Evolutionary conservation across 1,140 invertebrate genomes (phyloP), one percentile per base, ranked within the genome.

Genomic region (Aphaenogaster floridana): DNA sequence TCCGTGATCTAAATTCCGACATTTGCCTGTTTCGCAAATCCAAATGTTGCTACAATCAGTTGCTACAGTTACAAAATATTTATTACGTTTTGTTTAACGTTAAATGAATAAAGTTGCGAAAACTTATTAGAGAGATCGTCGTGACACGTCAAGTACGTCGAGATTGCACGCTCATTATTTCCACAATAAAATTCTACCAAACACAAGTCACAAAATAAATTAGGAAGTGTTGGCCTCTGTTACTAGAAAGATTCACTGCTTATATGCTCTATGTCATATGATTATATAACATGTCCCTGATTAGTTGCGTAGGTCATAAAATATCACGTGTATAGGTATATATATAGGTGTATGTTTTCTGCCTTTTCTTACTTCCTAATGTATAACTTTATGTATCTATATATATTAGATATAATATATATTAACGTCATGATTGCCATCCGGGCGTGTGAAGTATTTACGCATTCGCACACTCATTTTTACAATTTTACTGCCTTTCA

Each of bases 271-370:
- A 54, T 54, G 48, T 78, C 71, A 86, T 92, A 88, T 91, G 86
- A 77, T 92, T 54, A 54, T 54, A 84, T 42, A 63, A 92, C 91
- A 91, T 90, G 85, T 94, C 93, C 93, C 94, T 95, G 94, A 68
- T 81, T 54, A 95, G 52, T 95, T 93, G 93, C 93, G 91, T 94
- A 93, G 57, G 90, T 91, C 92, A 91, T 93, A 93, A 91, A 94
- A 95, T 95, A 94, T 95, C 94, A 94, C 93, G 91, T 28, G 28
- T 93, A 91, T 90, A 89, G 71, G 86, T 28, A 0, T 28, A 28
- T 28, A 28, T 92, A 90, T 91, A 90, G 88, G 86, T 91, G 91
- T 90, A 90, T 88, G 77, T 87, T 87, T 87, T 78, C 72, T 71
- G 63, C 69, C 85, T 85, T 83, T 69, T 64, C 59, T 92, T 68